These are phyloP conservation scores for Eretmochelys imbricata DNA, from an alignment of 2,113 vertebrate species.

Conservation along the genomic window DNA sequence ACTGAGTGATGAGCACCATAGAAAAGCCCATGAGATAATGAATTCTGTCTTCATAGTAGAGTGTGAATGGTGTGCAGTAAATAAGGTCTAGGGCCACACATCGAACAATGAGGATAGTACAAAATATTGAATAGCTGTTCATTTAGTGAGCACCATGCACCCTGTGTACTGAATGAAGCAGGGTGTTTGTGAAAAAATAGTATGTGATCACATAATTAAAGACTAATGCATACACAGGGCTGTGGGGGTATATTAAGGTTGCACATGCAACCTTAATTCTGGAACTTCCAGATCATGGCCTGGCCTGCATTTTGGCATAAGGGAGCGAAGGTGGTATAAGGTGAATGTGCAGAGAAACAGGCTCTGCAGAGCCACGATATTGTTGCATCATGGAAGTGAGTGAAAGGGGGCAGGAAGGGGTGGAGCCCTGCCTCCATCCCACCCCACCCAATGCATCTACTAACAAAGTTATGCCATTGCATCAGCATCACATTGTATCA, in stretches of 20 bases:
- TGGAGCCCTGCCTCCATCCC: neutral
- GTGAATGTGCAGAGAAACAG: no score
- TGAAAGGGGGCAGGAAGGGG: neutral
- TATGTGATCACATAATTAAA: no score
- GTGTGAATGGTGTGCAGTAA: neutral
- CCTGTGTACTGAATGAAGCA: neutral
- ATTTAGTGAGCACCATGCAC: neutral
- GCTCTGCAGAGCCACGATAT: no score
- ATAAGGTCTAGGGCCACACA: neutral
- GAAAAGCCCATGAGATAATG: neutral
- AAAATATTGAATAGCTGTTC: neutral
- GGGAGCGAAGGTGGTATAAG: no score
- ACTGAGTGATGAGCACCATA: neutral
- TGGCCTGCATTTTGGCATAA: neutral
- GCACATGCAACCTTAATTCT: neutral
- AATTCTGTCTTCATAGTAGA: neutral
- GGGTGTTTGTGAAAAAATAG: neutral
- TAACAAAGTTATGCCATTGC: neutral
- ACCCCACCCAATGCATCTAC: neutral
- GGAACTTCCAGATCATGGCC: neutral
- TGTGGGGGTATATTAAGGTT: no score
- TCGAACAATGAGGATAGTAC: neutral
- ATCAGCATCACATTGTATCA: neutral
- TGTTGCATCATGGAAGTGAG: neutral
- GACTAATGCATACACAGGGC: no score